phyloP scores from a whole-genome alignment of 2,888 invertebrate genomes.

The Teleogryllus oceanicus region DNA sequence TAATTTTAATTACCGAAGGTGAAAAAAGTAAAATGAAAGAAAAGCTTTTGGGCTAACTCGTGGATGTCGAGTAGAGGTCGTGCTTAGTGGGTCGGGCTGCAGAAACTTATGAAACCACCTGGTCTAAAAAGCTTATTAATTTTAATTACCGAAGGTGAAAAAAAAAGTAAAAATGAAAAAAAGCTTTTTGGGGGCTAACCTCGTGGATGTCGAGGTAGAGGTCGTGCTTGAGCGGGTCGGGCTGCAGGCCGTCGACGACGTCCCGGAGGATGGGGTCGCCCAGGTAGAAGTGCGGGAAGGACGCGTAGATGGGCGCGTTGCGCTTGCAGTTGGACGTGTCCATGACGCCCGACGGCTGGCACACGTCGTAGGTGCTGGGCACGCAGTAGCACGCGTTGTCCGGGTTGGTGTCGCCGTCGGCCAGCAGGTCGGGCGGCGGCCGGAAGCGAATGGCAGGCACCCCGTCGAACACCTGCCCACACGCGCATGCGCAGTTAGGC shows the following conservation, averaged over 20 bases:
- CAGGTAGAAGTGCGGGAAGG: slow-evolving; percentile 72
- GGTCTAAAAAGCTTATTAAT: no score
- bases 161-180: no score
- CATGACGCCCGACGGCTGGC: slow-evolving; percentile 23
- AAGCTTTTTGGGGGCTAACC: slow-evolving; percentile 42
- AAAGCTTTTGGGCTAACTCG: no score
- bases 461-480: slow-evolving; percentile 49
- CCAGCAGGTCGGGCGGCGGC: background rate
- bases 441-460: slow-evolving; percentile 61
- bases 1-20: no score
- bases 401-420: slow-evolving; percentile 18
- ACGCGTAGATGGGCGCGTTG: slow-evolving; percentile 60
- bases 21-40: no score
- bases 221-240: slow-evolving; percentile 58
- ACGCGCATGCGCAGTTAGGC: no score
- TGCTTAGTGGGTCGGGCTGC: no score
- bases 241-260: slow-evolving; percentile 64
- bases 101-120: no score
- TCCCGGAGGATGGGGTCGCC: slow-evolving; percentile 59
- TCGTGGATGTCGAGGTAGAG: slow-evolving; percentile 75
- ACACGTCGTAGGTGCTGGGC: background rate
- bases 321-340: slow-evolving; percentile 28
- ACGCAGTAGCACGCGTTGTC: slow-evolving; percentile 29
- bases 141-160: no score
- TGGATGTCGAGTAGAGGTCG: no score